These are phyloP conservation scores for Megaceryle alcyon DNA, from an alignment of 2,797 vertebrate genomes.

Conservation along the genomic window DNA sequence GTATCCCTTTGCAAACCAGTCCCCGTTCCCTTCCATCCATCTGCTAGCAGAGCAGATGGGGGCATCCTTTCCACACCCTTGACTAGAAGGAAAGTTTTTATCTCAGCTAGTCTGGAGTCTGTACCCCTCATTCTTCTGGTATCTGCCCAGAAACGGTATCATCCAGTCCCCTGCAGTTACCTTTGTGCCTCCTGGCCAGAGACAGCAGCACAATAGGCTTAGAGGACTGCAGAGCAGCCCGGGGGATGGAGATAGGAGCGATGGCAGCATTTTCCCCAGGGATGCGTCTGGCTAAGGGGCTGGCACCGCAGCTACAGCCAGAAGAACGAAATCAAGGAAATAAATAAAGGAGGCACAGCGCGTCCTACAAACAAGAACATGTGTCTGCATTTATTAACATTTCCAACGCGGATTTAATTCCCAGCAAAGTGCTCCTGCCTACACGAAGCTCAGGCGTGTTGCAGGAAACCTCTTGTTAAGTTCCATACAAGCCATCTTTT, in stretches of 20 bases:
- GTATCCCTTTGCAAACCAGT: background rate
- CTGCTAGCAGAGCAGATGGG: background rate
- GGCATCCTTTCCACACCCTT: background rate
- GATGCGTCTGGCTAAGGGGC: slow-evolving; percentile 22
- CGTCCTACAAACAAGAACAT: slow-evolving; percentile 80
- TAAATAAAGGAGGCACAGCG: slow-evolving; percentile 74
- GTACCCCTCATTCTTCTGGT: fast-evolving
- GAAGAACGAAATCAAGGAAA: slow-evolving; percentile 32
- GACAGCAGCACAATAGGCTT: background rate
- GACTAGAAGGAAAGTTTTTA: background rate
- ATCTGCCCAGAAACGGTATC: background rate
- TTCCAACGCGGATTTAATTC: slow-evolving; percentile 80
- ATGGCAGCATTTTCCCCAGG: background rate
- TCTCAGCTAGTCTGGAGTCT: background rate
- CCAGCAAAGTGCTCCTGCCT: slow-evolving; percentile 64
- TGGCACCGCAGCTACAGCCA: slow-evolving; percentile 38
- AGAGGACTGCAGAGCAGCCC: background rate
- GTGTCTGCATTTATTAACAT: slow-evolving; percentile 85
- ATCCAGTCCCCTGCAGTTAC: background rate
- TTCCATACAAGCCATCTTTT: slow-evolving; percentile 69
- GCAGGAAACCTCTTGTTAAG: slow-evolving; percentile 76
- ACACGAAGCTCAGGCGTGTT: slow-evolving; percentile 59
- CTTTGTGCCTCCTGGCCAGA: background rate
- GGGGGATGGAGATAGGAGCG: background rate
- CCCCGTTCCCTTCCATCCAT: background rate